phyloP scores from a whole-genome alignment of 2,888 invertebrate genomes.

The Heteromyza rotundicornis region DNA sequence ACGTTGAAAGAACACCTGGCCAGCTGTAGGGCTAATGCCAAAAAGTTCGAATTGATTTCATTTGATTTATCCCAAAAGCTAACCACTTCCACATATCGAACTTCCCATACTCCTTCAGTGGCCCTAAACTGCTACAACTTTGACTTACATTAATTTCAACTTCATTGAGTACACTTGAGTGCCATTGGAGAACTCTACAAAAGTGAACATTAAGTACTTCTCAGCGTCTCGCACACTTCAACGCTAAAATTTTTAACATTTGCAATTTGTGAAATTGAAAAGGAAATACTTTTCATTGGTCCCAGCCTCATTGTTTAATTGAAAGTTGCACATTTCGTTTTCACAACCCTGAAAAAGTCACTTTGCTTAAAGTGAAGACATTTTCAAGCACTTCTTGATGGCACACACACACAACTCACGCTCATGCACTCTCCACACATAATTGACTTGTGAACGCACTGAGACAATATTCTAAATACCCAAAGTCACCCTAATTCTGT shows the following conservation, averaged over 20 bases:
- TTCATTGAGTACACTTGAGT: too few species aligned
- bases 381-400: background rate
- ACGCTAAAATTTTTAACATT: background rate
- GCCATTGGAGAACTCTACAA: too few species aligned
- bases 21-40: too few species aligned
- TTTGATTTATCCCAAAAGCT: too few species aligned
- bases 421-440: background rate
- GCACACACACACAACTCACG: constrained; percentile 3
- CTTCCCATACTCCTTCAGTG: too few species aligned
- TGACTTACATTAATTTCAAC: too few species aligned
- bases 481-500: constrained; percentile 18
- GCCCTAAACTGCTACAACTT: too few species aligned
- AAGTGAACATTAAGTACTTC: background rate
- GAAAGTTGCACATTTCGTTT: constrained; percentile 15
- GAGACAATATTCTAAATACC: background rate
- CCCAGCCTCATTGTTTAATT: constrained; percentile 4
- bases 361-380: background rate
- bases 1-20: too few species aligned
- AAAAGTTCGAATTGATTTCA: too few species aligned
- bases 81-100: too few species aligned
- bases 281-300: background rate
- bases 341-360: background rate
- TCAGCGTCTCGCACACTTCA: background rate
- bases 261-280: background rate
- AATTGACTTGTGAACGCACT: constrained; percentile 8